Percentiles rank a stretch among this genome's conserved stretches.
Conservation (phyloP, 2,797 vertebrate genomes). For the Hybognathus amarus region DNA sequence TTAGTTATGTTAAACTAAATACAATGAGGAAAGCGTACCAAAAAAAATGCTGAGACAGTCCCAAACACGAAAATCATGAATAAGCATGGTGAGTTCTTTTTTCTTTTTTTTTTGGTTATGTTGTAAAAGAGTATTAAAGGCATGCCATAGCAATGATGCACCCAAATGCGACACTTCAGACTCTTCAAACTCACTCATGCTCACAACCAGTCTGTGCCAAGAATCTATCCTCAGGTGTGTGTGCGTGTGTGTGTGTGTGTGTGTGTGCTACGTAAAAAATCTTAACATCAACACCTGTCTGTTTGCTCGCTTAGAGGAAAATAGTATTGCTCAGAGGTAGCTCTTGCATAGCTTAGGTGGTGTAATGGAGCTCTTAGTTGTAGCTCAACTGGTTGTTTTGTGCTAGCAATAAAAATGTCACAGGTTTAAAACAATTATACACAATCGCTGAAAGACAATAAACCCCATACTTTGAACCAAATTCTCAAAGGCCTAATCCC, state of each 20-base stretch:
- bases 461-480: neutral
- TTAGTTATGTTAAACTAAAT: neutral
- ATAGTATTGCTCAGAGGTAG: neutral
- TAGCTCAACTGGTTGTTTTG: constrained; percentile 10
- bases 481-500: neutral
- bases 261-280: too few relatives aligned
- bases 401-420: constrained; percentile 2
- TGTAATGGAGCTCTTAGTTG: neutral
- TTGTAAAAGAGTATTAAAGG: constrained; percentile 12
- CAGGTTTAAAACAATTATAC: neutral
- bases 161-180: neutral
- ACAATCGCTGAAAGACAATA: neutral
- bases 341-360: neutral
- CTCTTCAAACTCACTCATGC: neutral
- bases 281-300: constrained; percentile 40
- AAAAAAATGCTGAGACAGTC: neutral
- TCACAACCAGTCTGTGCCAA: neutral
- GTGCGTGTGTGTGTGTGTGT: neutral
- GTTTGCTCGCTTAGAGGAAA: constrained; percentile 13
- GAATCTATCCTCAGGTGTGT: constrained; percentile 17
- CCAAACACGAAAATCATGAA: constrained; percentile 3
- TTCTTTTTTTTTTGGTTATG: neutral
- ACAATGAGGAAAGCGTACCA: neutral
- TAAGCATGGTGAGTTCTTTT: neutral
- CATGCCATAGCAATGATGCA: constrained; percentile 26